A percentile compares a stretch with the other conserved stretches of the same genome.
Conservation (phyloP, 2,888 invertebrate species). For the Drosophila prolongata region DNA sequence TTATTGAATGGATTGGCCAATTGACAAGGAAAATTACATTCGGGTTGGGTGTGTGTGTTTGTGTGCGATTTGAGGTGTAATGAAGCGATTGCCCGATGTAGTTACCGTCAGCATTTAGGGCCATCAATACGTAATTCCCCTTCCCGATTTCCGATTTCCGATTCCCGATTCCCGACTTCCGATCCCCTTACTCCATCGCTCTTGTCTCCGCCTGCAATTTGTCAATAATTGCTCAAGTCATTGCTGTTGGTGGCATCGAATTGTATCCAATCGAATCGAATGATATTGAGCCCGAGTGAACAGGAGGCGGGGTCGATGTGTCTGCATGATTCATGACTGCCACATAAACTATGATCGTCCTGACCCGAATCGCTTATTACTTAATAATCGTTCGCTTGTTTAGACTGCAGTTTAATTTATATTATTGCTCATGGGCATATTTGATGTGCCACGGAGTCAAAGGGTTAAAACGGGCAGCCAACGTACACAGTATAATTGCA, state of each 20-base stretch:
- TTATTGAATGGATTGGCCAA: conserved; percentile 63
- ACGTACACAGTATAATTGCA: background rate
- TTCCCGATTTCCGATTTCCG: background rate
- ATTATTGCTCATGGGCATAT: conserved; percentile 10
- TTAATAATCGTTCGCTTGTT: conserved; percentile 11
- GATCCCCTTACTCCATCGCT: too few species aligned
- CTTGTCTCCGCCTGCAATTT: conserved; percentile 13
- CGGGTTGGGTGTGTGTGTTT: background rate
- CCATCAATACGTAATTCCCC: conserved; percentile 60
- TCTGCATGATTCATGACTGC: conserved; percentile 29
- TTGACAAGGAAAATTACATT: conserved; percentile 38
- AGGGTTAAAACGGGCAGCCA: conserved; percentile 30
- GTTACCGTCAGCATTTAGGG: conserved; percentile 56
- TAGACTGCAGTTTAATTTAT: conserved; percentile 11
- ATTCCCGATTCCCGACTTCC: too few species aligned
- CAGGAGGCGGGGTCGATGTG: background rate
- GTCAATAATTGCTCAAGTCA: conserved; percentile 41
- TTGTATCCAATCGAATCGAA: conserved; percentile 1
- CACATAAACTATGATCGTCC: conserved; percentile 12
- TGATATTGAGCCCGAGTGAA: background rate
- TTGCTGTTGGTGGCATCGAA: conserved; percentile 3
- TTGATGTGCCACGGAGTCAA: conserved; percentile 11
- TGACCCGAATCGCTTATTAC: conserved; percentile 22
- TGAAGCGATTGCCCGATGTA: conserved; percentile 55
- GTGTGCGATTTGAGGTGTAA: conserved; percentile 46